These are phyloP conservation scores for Platyscapa corneri DNA, from an alignment of 1,140 invertebrate genomes.

Conservation along the genomic window DNA sequence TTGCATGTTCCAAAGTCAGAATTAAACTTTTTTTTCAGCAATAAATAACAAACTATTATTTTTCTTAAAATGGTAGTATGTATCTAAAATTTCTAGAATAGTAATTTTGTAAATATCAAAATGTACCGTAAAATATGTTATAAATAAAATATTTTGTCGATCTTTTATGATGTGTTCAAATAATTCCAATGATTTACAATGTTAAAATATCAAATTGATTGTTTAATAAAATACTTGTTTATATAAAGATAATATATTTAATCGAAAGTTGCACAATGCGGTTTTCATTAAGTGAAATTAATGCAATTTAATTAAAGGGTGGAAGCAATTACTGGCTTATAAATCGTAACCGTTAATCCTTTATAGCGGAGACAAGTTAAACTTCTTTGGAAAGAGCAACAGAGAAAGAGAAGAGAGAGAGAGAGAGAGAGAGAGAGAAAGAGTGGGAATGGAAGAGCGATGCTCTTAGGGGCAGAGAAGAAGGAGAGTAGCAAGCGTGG, in stretches of 20 bases:
- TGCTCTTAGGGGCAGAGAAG: conserved; percentile 19
- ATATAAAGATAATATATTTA: conserved; percentile 38
- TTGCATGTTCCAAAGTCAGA: too few species aligned
- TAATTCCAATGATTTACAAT: background rate
- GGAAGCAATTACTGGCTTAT: conserved; percentile 70
- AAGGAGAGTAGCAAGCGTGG: conserved; percentile 55
- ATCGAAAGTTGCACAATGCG: conserved; percentile 53
- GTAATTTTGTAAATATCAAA: too few species aligned
- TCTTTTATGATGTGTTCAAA: too few species aligned
- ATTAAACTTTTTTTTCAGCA: too few species aligned
- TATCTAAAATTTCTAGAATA: too few species aligned
- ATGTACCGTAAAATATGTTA: too few species aligned
- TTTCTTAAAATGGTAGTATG: too few species aligned
- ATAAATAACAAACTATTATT: too few species aligned
- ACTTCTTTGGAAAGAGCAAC: conserved; percentile 60
- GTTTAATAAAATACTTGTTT: background rate
- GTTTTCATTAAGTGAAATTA: conserved; percentile 73
- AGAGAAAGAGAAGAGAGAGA: too few species aligned
- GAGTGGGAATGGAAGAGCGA: background rate
- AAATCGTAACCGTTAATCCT: conserved; percentile 72
- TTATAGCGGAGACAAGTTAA: conserved; percentile 73
- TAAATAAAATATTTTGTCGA: too few species aligned
- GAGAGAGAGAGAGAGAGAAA: conserved; percentile 51
- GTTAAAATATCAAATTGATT: background rate
- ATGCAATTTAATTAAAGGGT: conserved; percentile 73